Evolutionary conservation across 2,113 vertebrate genomes (phyloP).

Genomic region (Atlantisia rogersi): DNA sequence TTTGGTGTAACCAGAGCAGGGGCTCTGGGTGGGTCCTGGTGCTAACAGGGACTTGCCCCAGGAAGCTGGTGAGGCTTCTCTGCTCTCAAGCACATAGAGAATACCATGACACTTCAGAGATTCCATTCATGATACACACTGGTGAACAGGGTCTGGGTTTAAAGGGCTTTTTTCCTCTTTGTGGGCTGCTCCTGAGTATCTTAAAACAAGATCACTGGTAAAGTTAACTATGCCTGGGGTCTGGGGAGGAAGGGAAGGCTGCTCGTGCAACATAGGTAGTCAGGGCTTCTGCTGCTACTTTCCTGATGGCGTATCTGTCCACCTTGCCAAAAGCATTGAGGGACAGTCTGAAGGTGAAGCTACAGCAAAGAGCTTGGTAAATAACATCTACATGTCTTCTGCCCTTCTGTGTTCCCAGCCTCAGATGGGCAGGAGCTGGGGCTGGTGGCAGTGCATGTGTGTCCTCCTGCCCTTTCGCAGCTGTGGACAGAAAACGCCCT

Average conservation of each 20-base stretch:
- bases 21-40: accelerated
- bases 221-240: neutral
- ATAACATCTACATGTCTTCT: neutral
- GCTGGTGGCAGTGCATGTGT: no score
- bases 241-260: neutral
- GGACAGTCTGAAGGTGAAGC: neutral
- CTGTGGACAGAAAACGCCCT: neutral
- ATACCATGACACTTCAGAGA: no score
- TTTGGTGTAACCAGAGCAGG: neutral
- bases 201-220: neutral
- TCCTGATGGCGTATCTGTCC: neutral
- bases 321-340: neutral
- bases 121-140: neutral
- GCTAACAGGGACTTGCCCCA: no score
- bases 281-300: neutral
- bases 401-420: neutral
- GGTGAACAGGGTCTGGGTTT: neutral
- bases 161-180: neutral
- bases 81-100: neutral
- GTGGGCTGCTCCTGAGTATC: neutral
- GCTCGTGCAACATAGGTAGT: neutral
- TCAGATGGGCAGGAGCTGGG: neutral
- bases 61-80: neutral
- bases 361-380: neutral
- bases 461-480: neutral